Base-by-base conservation (phyloP, 2,113 vertebrate genomes). In the Lucifuga dentata region DNA sequence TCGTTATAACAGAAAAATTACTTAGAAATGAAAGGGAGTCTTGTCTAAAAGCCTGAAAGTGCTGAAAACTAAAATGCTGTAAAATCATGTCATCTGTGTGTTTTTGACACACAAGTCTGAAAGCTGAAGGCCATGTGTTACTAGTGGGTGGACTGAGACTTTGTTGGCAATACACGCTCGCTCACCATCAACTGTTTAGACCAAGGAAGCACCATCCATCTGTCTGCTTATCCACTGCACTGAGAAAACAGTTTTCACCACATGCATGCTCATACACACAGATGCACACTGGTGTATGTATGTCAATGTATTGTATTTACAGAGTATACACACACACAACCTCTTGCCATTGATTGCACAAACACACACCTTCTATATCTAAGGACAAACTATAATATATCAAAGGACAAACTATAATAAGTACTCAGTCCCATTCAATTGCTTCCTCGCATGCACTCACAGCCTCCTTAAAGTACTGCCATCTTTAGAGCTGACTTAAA, bases 171-270 rank as follows among this genome's bases (percentile, higher is more conserved):
- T 45, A 29, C 20, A 45, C 19, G 12, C 2, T 61, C 29, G 57
- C 21, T 48, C 52, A 48, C 11, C 45, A 52, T 11, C 60, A 55
- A 35, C 36, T 50, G 36, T 74, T 65, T 39, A 23, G 11, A 56
- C 23, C 32, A 24, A 33, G 46, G 10, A 17, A 29, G 32, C 49
- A 33, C 13, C n/a, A 48, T 48, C 43, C 23, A n/a, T n/a, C n/a
- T n/a, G n/a, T n/a, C n/a, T n/a, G n/a, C n/a, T n/a, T n/a, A n/a
- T 33, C 50, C 17, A 16, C 33, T 61, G 19, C 9, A 5, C 16
- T 17, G 10, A 57, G n/a, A 73, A 23, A 44, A 41, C 19, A 21
- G 16, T 7, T 9, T 0, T 17, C 4, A 26, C 19, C 1, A 13
- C 40, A 45, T 5, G 2, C 17, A 9, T 8, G 5, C 10, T 26